phyloP scores from a whole-genome alignment of 2,113 vertebrate species.

The Megalops atlanticus region DNA sequence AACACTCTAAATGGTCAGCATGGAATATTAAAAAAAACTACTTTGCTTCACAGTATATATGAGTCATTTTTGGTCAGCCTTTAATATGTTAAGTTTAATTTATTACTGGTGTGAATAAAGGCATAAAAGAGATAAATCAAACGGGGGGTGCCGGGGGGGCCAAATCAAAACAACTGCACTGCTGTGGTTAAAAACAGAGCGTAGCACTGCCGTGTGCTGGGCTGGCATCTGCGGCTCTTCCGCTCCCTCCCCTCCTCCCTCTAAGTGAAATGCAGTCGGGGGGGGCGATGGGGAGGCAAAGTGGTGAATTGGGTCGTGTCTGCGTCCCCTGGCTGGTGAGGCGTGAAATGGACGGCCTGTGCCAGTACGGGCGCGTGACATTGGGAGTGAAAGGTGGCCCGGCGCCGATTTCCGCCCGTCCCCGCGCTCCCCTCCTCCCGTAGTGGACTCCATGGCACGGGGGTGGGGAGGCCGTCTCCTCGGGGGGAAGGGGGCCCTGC shows the following conservation, averaged over 20 bases:
- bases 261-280: not conserved
- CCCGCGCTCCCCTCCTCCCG: not conserved
- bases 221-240: not conserved
- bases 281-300: not conserved
- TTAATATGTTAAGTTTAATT: slow-evolving; percentile 25
- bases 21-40: slow-evolving; percentile 23
- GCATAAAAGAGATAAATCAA: not conserved
- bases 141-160: not conserved
- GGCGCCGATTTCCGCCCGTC: not conserved
- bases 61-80: slow-evolving; percentile 16
- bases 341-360: not conserved
- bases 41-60: slow-evolving; percentile 34
- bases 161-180: not conserved
- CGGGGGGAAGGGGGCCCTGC: not conserved
- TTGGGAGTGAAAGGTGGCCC: not conserved
- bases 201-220: too few relatives aligned
- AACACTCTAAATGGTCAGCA: slow-evolving; percentile 6
- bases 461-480: not conserved
- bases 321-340: not conserved
- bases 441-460: not conserved
- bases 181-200: not conserved
- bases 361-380: not conserved
- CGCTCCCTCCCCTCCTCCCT: not conserved
- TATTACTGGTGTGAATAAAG: slow-evolving; percentile 14
- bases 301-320: not conserved